A percentile compares a stretch with the other conserved stretches of the same genome.
These are phyloP conservation scores for Meloidogyne hapla DNA, from an alignment of 1,140 invertebrate species.

Conservation along the genomic window DNA sequence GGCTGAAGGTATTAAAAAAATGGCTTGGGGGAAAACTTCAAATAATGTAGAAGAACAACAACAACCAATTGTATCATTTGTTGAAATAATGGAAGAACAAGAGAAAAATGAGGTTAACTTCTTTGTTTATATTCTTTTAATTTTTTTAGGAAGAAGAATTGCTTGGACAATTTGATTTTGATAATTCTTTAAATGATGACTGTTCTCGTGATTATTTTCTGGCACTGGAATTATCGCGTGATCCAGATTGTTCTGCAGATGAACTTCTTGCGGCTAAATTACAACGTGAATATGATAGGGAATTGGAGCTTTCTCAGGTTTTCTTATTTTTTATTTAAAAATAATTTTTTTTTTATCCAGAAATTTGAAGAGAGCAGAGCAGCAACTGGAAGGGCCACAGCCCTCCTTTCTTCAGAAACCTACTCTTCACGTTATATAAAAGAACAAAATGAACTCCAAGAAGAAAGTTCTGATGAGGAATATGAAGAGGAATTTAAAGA, in stretches of 20 bases:
- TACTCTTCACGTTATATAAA: constrained; percentile 33
- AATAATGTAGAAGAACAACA: constrained; percentile 7
- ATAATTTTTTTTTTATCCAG: background rate
- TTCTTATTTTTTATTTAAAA: background rate
- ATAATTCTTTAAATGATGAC: constrained; percentile 29
- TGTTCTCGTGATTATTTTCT: constrained; percentile 34
- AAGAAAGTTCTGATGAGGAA: constrained; percentile 44
- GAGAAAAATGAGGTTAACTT: constrained; percentile 43
- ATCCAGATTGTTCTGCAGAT: constrained; percentile 51
- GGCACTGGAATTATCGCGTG: constrained; percentile 40
- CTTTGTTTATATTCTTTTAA: background rate
- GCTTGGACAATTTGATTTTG: constrained; percentile 5
- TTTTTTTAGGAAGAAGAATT: background rate
- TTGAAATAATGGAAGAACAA: constrained; percentile 59
- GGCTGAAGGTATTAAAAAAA: constrained; percentile 26
- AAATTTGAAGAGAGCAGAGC: constrained; percentile 24
- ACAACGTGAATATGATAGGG: constrained; percentile 59
- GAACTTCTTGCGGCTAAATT: constrained; percentile 49
- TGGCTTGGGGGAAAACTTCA: constrained; percentile 23
- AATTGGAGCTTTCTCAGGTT: constrained; percentile 46
- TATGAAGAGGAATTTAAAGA: constrained; percentile 54
- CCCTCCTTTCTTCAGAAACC: constrained; percentile 31
- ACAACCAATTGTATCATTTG: constrained; percentile 52
- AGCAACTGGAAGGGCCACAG: constrained; percentile 18
- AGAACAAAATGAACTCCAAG: constrained; percentile 30